phyloP scores from a whole-genome alignment of 1,140 invertebrate genomes.

The Homarus americanus region DNA sequence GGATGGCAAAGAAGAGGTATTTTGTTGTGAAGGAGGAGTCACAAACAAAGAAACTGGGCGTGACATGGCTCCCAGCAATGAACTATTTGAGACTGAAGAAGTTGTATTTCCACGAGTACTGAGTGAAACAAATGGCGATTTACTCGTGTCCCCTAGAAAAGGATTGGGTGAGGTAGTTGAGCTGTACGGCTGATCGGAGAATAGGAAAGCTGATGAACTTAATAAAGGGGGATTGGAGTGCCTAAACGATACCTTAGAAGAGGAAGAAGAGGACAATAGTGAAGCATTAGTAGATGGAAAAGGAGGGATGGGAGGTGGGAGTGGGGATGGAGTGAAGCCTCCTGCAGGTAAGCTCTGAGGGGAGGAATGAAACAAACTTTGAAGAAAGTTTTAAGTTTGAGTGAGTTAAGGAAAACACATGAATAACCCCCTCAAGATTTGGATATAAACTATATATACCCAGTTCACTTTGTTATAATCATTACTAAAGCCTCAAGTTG shows the following conservation, averaged over 20 bases:
- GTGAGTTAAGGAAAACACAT: neutral
- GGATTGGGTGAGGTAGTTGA: conserved; percentile 21
- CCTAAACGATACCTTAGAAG: conserved; percentile 72
- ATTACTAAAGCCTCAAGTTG: too few species aligned
- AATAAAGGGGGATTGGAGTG: conserved; percentile 49
- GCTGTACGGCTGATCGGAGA: neutral
- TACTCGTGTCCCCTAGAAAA: neutral
- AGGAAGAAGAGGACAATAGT: conserved; percentile 63
- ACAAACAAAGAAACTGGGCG: conserved; percentile 35
- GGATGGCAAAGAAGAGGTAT: conserved; percentile 10
- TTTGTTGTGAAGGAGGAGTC: conserved; percentile 8
- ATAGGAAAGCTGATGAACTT: conserved; percentile 6
- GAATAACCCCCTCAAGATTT: too few species aligned
- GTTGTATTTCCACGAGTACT: neutral
- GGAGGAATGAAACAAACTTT: conserved; percentile 20
- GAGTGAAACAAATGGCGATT: neutral
- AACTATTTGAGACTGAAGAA: neutral
- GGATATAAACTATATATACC: too few species aligned
- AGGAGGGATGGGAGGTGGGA: conserved; percentile 66
- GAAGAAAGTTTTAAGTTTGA: neutral
- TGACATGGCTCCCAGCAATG: neutral
- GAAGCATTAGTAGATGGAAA: conserved; percentile 74
- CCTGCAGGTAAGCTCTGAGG: conserved; percentile 54
- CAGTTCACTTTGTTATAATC: too few species aligned
- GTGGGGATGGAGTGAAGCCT: conserved; percentile 48